Conservation (phyloP, 2,888 invertebrate genomes). For the Prionchulus punctatus region DNA sequence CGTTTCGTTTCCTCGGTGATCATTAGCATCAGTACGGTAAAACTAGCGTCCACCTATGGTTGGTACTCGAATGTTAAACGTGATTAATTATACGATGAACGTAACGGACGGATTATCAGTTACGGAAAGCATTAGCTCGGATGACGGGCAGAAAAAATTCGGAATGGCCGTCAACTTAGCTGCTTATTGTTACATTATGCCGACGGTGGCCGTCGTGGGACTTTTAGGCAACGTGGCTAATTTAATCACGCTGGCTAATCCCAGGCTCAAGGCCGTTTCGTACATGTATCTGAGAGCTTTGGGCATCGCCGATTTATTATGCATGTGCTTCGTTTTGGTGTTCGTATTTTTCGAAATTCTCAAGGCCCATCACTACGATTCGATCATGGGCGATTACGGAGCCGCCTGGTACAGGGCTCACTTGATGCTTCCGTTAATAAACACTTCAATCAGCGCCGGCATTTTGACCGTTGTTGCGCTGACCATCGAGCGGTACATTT, state of each 20-base stretch:
- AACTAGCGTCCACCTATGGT: too few relatives aligned
- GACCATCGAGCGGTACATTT: slow-evolving; percentile 19
- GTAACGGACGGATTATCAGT: too few relatives aligned
- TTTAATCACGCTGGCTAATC: slow-evolving; percentile 25
- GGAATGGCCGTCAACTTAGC: too few relatives aligned
- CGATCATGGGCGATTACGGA: background rate
- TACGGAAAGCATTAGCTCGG: too few relatives aligned
- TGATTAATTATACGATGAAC: too few relatives aligned
- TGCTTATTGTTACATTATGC: too few relatives aligned
- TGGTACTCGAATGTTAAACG: too few relatives aligned
- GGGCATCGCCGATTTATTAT: slow-evolving; percentile 27
- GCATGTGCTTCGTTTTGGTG: slow-evolving; percentile 28
- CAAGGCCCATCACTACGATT: background rate
- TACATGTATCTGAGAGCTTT: slow-evolving; percentile 19
- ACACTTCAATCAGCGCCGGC: slow-evolving; percentile 19
- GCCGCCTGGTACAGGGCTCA: slow-evolving; percentile 16
- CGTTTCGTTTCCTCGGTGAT: too few relatives aligned
- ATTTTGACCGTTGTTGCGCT: slow-evolving; percentile 28
- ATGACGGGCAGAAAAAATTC: too few relatives aligned
- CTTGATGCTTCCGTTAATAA: slow-evolving; percentile 29
- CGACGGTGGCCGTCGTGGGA: too few relatives aligned
- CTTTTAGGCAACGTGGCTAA: slow-evolving; percentile 28
- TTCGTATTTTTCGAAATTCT: slow-evolving; percentile 25
- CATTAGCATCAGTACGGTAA: too few relatives aligned
- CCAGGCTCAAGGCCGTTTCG: slow-evolving; percentile 18